Percentiles rank a stretch among this genome's conserved stretches.
Evolutionary conservation across 1,140 invertebrate species (phyloP).

Genomic region (silkworm (Bombyx mori)): ASM3026992v2 NC_085107.1:19808001-19808500

Average conservation of each 20-base stretch:
- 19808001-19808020: slow-evolving; percentile 94
- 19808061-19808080: slow-evolving; percentile 97
- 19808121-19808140: slow-evolving; percentile 98
- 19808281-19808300: not conserved
- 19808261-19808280: not conserved
- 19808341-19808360: no score
- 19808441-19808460: no score
- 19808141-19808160: slow-evolving; percentile 98
- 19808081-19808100: slow-evolving; percentile 99
- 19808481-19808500: no score
- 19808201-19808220: slow-evolving; percentile 93
- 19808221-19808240: slow-evolving; percentile 73
- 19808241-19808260: not conserved
- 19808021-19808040: slow-evolving; percentile 97
- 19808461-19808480: no score
- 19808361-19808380: no score
- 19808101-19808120: slow-evolving; percentile 99
- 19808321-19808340: no score
- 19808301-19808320: no score
- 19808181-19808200: slow-evolving; percentile 97
- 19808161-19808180: slow-evolving; percentile 99
- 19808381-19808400: no score
- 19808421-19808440: no score
- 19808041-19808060: slow-evolving; percentile 99
- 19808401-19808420: no score